Evolutionary conservation across 2,797 vertebrate species (phyloP).

Genomic region (Anabas testudineus): DNA sequence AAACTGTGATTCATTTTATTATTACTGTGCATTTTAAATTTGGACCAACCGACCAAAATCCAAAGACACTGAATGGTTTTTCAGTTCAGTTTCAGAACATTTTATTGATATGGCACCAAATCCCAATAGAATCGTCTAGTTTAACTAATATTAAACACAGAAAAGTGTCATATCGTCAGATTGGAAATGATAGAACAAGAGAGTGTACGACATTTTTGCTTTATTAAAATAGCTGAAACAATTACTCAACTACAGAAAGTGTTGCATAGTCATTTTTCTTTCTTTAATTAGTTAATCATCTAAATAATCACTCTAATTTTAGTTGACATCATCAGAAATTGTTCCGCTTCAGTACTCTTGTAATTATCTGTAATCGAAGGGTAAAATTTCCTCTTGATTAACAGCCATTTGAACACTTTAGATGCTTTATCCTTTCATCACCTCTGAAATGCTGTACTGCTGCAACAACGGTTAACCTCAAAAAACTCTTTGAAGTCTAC

Average conservation of each 20-base stretch:
- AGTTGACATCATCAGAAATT: not conserved
- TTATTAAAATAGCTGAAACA: not conserved
- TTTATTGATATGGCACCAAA: too few relatives aligned
- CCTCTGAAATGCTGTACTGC: constrained; percentile 10
- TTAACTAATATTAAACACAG: not conserved
- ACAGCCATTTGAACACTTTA: not conserved
- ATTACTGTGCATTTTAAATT: not conserved
- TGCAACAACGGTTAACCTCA: constrained; percentile 17
- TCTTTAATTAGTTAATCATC: not conserved
- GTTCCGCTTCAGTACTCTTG: not conserved
- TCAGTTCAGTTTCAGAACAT: too few relatives aligned
- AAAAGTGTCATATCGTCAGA: not conserved
- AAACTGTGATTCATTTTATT: not conserved
- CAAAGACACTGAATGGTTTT: not conserved
- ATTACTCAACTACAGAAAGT: not conserved
- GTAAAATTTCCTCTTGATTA: not conserved
- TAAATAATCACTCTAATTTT: not conserved
- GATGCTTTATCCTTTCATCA: not conserved
- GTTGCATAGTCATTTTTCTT: not conserved
- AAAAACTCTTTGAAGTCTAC: constrained; percentile 9
- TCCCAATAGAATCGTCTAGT: too few relatives aligned
- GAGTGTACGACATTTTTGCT: not conserved
- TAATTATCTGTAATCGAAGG: not conserved
- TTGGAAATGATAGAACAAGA: not conserved
- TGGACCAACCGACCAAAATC: not conserved